Evolutionary conservation across 2,113 vertebrate genomes (phyloP).

Genomic region (Motacilla alba): DNA sequence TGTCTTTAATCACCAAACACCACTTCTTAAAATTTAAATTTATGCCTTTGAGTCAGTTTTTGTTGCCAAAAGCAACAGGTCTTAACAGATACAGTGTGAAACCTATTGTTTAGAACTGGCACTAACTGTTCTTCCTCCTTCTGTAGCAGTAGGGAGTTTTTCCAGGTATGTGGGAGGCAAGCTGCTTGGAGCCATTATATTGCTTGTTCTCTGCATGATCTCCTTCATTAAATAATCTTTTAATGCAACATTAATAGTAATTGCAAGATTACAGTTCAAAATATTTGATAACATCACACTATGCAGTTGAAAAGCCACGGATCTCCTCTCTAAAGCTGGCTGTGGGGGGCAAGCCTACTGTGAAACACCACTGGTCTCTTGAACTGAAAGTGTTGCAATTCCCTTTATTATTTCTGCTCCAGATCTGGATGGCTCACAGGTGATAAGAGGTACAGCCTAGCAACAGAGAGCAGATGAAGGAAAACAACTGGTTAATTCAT

Average conservation of each 20-base stretch:
- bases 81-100: constrained; percentile 62
- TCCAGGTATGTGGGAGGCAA: constrained; percentile 75
- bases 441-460: background rate
- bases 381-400: background rate
- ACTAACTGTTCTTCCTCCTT: constrained; percentile 57
- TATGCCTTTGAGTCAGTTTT: constrained; percentile 28
- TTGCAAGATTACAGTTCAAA: constrained; percentile 76
- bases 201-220: constrained; percentile 70
- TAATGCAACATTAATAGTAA: constrained; percentile 77
- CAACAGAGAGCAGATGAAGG: background rate
- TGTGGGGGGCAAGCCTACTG: constrained; percentile 39
- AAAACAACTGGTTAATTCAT: background rate
- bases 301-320: constrained; percentile 48
- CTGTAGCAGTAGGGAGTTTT: constrained; percentile 62
- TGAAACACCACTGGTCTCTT: background rate
- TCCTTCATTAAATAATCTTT: constrained; percentile 78
- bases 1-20: constrained; percentile 19
- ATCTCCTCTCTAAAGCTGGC: constrained; percentile 64
- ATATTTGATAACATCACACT: constrained; percentile 76
- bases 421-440: background rate
- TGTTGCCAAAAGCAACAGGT: constrained; percentile 69
- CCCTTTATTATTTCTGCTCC: background rate
- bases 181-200: constrained; percentile 69
- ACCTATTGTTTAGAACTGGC: constrained; percentile 68
- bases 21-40: constrained; percentile 55